Evolutionary conservation across 2,797 vertebrate species (phyloP).

Genomic region (Tokudaia tokunoshimensis): DNA sequence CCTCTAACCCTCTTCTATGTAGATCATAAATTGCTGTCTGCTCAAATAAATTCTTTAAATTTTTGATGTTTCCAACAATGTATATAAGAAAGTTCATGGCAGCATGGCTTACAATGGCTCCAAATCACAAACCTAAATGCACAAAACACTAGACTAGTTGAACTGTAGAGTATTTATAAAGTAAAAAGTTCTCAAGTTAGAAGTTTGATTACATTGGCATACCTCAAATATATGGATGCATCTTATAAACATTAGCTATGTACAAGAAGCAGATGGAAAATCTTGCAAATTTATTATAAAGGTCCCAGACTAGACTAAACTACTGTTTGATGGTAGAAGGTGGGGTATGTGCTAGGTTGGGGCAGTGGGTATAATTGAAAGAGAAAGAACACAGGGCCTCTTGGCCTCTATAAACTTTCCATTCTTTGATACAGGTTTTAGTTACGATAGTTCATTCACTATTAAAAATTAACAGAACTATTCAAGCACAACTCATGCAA

Average conservation of each 20-base stretch:
- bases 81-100: not conserved
- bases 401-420: not conserved
- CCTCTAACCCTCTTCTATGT: not conserved
- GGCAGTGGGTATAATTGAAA: not conserved
- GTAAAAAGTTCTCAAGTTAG: not conserved
- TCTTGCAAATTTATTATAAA: conserved; percentile 21
- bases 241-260: conserved; percentile 9
- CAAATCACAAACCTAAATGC: not conserved
- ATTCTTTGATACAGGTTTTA: not conserved
- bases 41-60: conserved; percentile 1
- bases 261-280: conserved; percentile 3
- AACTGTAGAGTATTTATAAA: conserved; percentile 8
- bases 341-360: not conserved
- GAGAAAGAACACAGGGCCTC: not conserved
- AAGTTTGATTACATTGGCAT: not conserved
- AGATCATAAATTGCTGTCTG: not conserved
- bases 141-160: not conserved
- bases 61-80: not conserved
- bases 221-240: not conserved
- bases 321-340: not conserved
- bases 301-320: not conserved
- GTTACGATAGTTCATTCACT: not conserved
- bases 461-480: not conserved
- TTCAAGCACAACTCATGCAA: not conserved
- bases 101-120: not conserved